Conservation (phyloP, 30 jellyfish, hydroid and myxozoan genomes). For the Cassiopea xamachana region DNA sequence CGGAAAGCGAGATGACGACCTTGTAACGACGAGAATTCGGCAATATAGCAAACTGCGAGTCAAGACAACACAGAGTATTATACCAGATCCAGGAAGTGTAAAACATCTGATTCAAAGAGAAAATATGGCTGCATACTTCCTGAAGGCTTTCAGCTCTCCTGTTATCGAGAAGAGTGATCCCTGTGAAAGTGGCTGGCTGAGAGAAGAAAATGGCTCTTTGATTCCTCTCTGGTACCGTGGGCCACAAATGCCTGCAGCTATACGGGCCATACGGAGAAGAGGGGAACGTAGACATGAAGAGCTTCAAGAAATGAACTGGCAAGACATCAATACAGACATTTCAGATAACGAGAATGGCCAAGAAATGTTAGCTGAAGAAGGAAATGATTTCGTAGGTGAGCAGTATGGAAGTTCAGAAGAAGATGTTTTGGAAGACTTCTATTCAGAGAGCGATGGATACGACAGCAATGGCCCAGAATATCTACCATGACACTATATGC, state of each 20-base stretch:
- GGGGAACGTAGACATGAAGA: constrained; percentile 45
- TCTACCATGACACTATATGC: constrained; percentile 48
- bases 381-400: constrained; percentile 57
- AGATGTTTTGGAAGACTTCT: constrained; percentile 55
- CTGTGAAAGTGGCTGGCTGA: constrained; percentile 68
- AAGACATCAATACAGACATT: constrained; percentile 30
- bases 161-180: constrained; percentile 42
- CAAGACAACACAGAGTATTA: constrained; percentile 45
- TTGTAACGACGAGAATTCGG: constrained; percentile 34
- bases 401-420: constrained; percentile 68
- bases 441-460: constrained; percentile 72
- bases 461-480: constrained; percentile 79
- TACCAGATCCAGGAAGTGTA: constrained; percentile 51
- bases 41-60: constrained; percentile 41
- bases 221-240: constrained; percentile 67
- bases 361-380: constrained; percentile 29
- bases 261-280: constrained; percentile 59
- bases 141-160: constrained; percentile 58
- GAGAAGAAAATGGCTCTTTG: constrained; percentile 38
- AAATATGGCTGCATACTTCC: constrained; percentile 34
- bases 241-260: constrained; percentile 66
- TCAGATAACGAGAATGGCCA: constrained; percentile 32
- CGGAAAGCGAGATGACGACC: constrained; percentile 54
- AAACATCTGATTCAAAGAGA: constrained; percentile 35
- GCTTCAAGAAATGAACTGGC: constrained; percentile 26